These are phyloP conservation scores for Channallabes apus DNA, from an alignment of 2,797 vertebrate genomes.

Conservation along the genomic window DNA sequence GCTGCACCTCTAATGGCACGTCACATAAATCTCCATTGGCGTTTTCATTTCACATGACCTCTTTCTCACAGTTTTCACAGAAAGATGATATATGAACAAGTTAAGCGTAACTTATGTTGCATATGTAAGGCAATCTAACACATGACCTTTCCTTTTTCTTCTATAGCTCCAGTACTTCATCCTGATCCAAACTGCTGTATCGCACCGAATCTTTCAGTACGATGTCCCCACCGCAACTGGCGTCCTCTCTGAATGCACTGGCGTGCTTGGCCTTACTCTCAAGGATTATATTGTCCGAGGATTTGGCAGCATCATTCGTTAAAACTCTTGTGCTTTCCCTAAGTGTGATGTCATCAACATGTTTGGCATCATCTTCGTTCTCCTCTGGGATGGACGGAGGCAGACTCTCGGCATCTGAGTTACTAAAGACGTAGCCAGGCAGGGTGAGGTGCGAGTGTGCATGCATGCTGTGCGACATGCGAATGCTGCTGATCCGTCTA, in stretches of 20 bases:
- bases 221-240: slow-evolving; percentile 18
- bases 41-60: background rate
- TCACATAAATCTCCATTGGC: background rate
- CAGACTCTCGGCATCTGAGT: slow-evolving; percentile 71
- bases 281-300: background rate
- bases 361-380: slow-evolving; percentile 50
- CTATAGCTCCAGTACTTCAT: slow-evolving; percentile 42
- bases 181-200: slow-evolving; percentile 43
- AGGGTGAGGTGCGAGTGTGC: slow-evolving; percentile 65
- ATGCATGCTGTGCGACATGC: slow-evolving; percentile 21
- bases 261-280: slow-evolving; percentile 20
- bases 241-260: slow-evolving; percentile 19
- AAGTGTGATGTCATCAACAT: slow-evolving; percentile 47
- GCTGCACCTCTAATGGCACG: too few species aligned
- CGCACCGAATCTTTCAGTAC: slow-evolving; percentile 27
- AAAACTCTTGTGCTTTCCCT: slow-evolving; percentile 26
- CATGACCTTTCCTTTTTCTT: background rate
- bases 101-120: background rate
- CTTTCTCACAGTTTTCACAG: background rate
- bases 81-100: background rate
- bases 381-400: slow-evolving; percentile 61
- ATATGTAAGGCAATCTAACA: background rate
- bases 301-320: background rate
- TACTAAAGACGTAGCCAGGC: slow-evolving; percentile 75
- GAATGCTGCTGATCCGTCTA: slow-evolving; percentile 19